phyloP scores from a whole-genome alignment of 2,797 vertebrate genomes.

The Nannoperca australis region DNA sequence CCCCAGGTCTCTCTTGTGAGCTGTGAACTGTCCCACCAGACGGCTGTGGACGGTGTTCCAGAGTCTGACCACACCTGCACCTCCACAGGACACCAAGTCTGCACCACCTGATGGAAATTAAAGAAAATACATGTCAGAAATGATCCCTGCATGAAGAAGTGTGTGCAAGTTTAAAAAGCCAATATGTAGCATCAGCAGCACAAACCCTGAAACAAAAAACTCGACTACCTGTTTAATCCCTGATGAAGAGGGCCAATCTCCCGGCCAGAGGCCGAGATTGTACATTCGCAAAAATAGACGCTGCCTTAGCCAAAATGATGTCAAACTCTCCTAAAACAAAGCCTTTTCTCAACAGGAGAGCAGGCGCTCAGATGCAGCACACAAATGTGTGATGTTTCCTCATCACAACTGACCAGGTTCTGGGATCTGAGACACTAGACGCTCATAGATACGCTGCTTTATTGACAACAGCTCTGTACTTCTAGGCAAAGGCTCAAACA shows the following conservation, averaged over 20 bases:
- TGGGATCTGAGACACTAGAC: not conserved
- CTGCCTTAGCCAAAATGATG: not conserved
- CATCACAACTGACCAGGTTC: not conserved
- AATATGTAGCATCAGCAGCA: no score
- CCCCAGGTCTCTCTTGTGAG: conserved; percentile 74
- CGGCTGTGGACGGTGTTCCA: conserved; percentile 75
- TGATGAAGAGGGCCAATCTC: not conserved
- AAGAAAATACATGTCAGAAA: not conserved
- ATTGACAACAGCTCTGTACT: conserved; percentile 15
- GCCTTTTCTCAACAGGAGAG: not conserved
- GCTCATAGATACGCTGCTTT: not conserved
- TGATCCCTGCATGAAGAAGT: not conserved
- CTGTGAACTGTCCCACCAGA: conserved; percentile 82
- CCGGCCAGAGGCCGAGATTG: not conserved
- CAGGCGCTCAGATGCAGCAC: not conserved
- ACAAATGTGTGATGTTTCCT: not conserved
- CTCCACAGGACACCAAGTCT: conserved; percentile 81
- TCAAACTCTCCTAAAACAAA: conserved; percentile 1
- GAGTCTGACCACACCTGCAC: conserved; percentile 84
- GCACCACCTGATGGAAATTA: conserved; percentile 74
- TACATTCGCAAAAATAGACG: not conserved
- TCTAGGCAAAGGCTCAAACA: conserved; percentile 9
- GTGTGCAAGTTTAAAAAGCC: not conserved
- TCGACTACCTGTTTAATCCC: not conserved
- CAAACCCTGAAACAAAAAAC: not conserved